A percentile compares a stretch with the other conserved stretches of the same genome.
phyloP scores from a whole-genome alignment of 2,797 vertebrate genomes.

The Fratercula arctica region DNA sequence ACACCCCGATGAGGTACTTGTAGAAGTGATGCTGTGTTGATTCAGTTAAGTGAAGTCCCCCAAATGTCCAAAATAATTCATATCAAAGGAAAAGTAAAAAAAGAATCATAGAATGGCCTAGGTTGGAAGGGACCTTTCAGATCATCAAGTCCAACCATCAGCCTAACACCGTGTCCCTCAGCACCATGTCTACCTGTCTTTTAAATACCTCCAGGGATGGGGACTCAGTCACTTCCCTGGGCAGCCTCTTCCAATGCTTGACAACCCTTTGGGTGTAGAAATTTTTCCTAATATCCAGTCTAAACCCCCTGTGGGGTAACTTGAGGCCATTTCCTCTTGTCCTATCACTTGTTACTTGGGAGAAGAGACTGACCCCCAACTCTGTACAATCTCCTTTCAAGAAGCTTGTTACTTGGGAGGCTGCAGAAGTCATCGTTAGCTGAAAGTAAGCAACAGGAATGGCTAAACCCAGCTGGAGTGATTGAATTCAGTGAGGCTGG shows the following conservation, averaged over 20 bases:
- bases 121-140: not conserved
- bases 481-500: not conserved
- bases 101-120: not conserved
- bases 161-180: not conserved
- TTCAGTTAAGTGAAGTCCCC: not conserved
- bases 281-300: not conserved
- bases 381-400: not conserved
- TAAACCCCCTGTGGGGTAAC: not conserved
- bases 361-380: not conserved
- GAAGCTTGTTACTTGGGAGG: not conserved
- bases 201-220: not conserved
- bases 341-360: not conserved
- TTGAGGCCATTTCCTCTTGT: not conserved
- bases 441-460: not conserved
- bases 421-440: not conserved
- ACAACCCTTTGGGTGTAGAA: not conserved
- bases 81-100: not conserved
- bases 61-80: not conserved
- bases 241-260: not conserved
- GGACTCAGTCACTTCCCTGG: not conserved
- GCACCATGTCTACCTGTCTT: not conserved
- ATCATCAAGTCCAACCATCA: not conserved
- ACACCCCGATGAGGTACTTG: rapidly evolving
- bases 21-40: not conserved
- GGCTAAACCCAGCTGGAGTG: not conserved